Conservation (phyloP, 2,888 invertebrate genomes). For the Xanthia togata region DNA sequence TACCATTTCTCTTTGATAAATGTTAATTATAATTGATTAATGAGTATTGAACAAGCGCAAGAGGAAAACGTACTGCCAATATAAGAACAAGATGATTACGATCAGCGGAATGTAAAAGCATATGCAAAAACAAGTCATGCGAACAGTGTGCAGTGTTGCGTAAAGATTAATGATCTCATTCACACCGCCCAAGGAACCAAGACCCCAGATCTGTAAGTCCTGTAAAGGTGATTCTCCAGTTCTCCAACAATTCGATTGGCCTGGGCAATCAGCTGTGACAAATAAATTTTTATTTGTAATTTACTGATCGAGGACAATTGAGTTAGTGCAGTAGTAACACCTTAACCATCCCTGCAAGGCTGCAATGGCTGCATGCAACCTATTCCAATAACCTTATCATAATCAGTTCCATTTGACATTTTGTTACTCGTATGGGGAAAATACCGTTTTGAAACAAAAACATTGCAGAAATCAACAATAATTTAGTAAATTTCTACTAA, state of each 20-base stretch:
- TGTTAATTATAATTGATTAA: constrained; percentile 49
- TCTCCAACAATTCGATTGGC: not conserved
- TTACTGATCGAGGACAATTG: not conserved
- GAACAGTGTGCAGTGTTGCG: constrained; percentile 52
- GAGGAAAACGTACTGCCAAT: constrained; percentile 58
- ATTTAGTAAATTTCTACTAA: constrained; percentile 9
- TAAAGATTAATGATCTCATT: constrained; percentile 63
- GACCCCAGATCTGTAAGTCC: not conserved
- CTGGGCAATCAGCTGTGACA: not conserved
- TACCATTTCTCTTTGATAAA: constrained; percentile 33
- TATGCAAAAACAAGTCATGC: constrained; percentile 64
- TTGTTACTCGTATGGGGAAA: not conserved
- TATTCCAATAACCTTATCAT: constrained; percentile 13
- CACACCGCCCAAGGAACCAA: constrained; percentile 13
- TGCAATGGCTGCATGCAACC: too few relatives aligned
- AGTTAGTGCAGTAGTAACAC: not conserved
- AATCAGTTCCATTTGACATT: constrained; percentile 20
- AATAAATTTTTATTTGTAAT: too few relatives aligned
- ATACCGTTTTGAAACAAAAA: not conserved
- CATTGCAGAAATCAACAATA: constrained; percentile 5
- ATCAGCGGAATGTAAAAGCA: constrained; percentile 66
- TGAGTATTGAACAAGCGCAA: constrained; percentile 34
- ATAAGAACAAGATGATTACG: constrained; percentile 44
- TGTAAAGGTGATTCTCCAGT: not conserved
- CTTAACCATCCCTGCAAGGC: not conserved